phyloP scores from a whole-genome alignment of 2,113 vertebrate species.

The Telmatochromis sp. region DNA sequence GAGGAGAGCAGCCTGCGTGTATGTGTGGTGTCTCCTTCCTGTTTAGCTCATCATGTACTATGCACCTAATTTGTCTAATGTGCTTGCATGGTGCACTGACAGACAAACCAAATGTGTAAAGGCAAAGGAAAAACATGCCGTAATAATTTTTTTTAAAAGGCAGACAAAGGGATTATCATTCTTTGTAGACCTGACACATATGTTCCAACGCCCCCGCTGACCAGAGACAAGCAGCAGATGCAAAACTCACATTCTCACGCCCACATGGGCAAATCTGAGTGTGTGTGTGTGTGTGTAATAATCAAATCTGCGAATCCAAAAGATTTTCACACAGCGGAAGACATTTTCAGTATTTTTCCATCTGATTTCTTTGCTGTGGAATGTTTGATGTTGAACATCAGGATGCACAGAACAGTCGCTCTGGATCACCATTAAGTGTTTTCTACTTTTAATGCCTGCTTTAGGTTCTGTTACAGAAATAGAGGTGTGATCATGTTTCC shows the following conservation, averaged over 20 bases:
- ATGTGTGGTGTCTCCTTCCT: background rate
- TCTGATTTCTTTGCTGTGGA: background rate
- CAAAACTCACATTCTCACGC: constrained; percentile 8
- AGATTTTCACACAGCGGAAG: background rate
- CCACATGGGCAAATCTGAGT: background rate
- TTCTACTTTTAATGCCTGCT: background rate
- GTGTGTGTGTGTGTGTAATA: background rate
- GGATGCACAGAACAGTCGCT: background rate
- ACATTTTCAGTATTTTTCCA: background rate
- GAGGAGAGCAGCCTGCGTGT: background rate
- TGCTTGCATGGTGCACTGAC: background rate
- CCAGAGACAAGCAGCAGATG: constrained; percentile 21
- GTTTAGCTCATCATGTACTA: background rate
- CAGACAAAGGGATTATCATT: background rate
- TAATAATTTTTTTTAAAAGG: background rate
- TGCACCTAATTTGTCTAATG: background rate
- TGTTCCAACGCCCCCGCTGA: constrained; percentile 5
- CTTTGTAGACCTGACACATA: background rate
- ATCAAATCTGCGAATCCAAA: background rate
- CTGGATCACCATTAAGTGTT: background rate
- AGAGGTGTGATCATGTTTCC: background rate
- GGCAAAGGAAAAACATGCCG: background rate
- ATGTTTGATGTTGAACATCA: background rate
- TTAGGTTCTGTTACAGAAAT: background rate
- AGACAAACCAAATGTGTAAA: background rate